Evolutionary conservation across 1,140 invertebrate genomes (phyloP).

Genomic region (Aleiodes sp.): DNA sequence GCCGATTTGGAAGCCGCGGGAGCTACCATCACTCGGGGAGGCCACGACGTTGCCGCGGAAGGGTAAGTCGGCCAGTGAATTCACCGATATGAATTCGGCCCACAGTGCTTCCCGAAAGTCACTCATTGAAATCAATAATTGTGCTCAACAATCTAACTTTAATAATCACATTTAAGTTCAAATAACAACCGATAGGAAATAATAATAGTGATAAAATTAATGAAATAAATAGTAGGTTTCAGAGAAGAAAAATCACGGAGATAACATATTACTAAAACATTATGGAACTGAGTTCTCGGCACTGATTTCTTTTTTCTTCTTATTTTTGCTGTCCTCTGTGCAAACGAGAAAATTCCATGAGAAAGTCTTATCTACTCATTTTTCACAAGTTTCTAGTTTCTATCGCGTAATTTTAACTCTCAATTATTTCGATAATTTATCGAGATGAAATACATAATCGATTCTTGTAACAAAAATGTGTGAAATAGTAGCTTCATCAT

Average conservation of each 20-base stretch:
- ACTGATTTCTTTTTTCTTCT: constrained; percentile 8
- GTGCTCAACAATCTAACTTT: constrained; percentile 65
- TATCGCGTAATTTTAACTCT: no score
- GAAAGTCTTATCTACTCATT: neutral
- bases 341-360: neutral
- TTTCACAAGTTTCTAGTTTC: neutral
- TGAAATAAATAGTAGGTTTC: constrained; percentile 4
- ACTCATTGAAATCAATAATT: constrained; percentile 65
- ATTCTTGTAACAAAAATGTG: constrained; percentile 11
- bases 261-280: neutral
- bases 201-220: constrained; percentile 7
- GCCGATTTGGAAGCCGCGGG: constrained; percentile 64
- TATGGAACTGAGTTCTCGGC: neutral
- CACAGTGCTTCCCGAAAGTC: constrained; percentile 65
- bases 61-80: constrained; percentile 63
- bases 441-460: neutral
- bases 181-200: constrained; percentile 13
- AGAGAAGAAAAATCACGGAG: neutral
- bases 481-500: constrained; percentile 19
- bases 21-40: constrained; percentile 62
- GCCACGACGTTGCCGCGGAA: constrained; percentile 65
- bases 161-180: constrained; percentile 65
- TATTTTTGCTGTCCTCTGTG: constrained; percentile 16
- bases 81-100: constrained; percentile 60
- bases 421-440: neutral